phyloP scores from a whole-genome alignment of 2,113 vertebrate genomes.

The Halichoerus grypus region DNA sequence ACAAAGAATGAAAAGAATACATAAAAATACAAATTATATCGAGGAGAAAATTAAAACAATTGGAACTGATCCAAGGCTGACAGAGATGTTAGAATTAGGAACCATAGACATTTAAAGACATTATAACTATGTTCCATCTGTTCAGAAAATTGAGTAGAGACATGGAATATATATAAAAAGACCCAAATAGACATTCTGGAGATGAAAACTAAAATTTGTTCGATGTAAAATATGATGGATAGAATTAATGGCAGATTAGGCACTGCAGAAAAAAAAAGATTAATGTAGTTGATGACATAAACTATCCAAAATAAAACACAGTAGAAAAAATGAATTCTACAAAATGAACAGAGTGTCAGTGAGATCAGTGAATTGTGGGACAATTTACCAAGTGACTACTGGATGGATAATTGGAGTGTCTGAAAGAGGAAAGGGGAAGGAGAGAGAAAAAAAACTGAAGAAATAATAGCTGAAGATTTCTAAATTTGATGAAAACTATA shows the following conservation, averaged over 20 bases:
- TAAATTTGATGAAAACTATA: background rate
- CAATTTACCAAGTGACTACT: background rate
- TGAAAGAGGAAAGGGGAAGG: background rate
- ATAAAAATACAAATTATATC: background rate
- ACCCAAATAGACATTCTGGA: background rate
- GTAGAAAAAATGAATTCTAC: background rate
- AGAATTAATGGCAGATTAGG: background rate
- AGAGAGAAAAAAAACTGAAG: background rate
- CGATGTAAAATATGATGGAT: background rate
- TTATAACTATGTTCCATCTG: background rate
- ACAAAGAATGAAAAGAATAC: background rate
- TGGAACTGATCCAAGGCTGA: background rate
- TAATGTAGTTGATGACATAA: background rate
- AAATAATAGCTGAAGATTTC: background rate
- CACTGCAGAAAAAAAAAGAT: background rate
- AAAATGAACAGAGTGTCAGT: background rate
- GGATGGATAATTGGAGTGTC: background rate
- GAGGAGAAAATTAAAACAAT: slow-evolving; percentile 37
- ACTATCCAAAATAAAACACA: slow-evolving; percentile 5
- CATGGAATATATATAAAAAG: background rate
- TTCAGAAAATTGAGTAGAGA: slow-evolving; percentile 28
- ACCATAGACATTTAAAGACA: background rate
- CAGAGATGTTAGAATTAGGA: slow-evolving; percentile 18
- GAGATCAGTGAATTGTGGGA: background rate
- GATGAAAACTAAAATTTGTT: slow-evolving; percentile 1